Evolutionary conservation across 1,140 invertebrate species (phyloP), one percentile per base, ranked within the genome.

Genomic region (Dendroctonus ponderosae): DNA sequence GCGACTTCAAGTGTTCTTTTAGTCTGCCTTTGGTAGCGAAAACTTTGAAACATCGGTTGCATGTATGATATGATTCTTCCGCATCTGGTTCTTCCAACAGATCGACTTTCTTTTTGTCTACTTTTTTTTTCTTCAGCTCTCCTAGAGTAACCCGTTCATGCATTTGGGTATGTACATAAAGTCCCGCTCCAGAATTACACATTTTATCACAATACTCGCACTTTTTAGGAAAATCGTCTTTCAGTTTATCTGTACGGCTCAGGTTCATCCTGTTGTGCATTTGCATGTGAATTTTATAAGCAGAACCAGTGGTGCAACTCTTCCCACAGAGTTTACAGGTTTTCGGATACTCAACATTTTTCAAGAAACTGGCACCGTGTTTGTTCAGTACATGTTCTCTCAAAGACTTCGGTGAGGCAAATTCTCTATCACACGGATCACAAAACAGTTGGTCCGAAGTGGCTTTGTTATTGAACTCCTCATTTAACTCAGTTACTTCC

Each of bases 31-130:
- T 73, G 9, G 52, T 71, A 5, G 70, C 72, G 48, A 77, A 77
- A 3, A 77, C 76, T 62, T 77, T 77, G 62, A 77, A 77, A 56
- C 76, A 77, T 37, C 61, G 56, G 58, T 77, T 77, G 63, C 76
- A 77, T 0, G 75, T 77, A 52, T 73, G 69, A 58, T 77, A 77
- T 7, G 71, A 73, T 54, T 76, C 75, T 14, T 71, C 72, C 8
- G 72, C 71, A 5, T 58, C 65, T 11, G 71, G 51, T 39, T 11
- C 38, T 65, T 66, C 49, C 8, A 46, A 46, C 38, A 26, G 6
- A 44, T 15, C n/a, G 8, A 6, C 40, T 62, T 62, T 58, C 48
- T 70, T 62, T 26, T 26, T 37, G 11, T 40, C 42, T 9, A 37
- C 8, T 54, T 58, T 66, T 26, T 66, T 52, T 41, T 14, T 53